A percentile compares a stretch with the other conserved stretches of the same genome.
phyloP scores from a whole-genome alignment of 2,113 vertebrate species.

The Mungos mungo region DNA sequence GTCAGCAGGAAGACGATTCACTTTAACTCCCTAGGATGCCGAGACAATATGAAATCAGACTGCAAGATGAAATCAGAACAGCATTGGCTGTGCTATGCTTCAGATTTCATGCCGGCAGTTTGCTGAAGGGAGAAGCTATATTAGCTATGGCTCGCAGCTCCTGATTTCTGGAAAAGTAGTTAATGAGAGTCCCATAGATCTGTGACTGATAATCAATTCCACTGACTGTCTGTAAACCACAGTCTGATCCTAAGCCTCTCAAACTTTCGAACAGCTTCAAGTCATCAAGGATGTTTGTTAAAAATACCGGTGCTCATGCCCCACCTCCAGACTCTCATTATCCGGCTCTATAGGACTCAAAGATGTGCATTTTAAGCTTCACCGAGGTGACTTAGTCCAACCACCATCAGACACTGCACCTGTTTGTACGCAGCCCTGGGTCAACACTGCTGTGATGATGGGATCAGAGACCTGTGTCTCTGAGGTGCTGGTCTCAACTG shows the following conservation, averaged over 20 bases:
- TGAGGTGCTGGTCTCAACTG: not conserved
- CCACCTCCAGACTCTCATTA: not conserved
- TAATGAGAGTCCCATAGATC: not conserved
- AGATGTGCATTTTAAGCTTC: not conserved
- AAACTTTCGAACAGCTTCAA: not conserved
- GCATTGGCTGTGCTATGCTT: not conserved
- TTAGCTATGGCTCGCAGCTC: not conserved
- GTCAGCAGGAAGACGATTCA: not conserved
- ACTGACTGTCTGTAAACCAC: not conserved
- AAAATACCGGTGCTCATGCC: not conserved
- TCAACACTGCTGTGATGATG: fast-evolving
- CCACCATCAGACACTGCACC: not conserved
- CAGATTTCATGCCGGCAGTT: not conserved
- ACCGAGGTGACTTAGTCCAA: not conserved
- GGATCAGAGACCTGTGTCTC: not conserved
- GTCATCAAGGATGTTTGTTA: not conserved
- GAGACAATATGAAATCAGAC: not conserved
- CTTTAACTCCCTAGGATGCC: not conserved
- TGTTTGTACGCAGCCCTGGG: not conserved
- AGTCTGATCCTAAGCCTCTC: not conserved
- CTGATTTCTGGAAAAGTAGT: not conserved
- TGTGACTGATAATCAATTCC: not conserved
- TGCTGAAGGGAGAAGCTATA: not conserved
- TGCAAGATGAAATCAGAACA: not conserved
- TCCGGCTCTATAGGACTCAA: not conserved